Conservation (phyloP, 2,113 vertebrate genomes). For the Mormyrus lacerda region DNA sequence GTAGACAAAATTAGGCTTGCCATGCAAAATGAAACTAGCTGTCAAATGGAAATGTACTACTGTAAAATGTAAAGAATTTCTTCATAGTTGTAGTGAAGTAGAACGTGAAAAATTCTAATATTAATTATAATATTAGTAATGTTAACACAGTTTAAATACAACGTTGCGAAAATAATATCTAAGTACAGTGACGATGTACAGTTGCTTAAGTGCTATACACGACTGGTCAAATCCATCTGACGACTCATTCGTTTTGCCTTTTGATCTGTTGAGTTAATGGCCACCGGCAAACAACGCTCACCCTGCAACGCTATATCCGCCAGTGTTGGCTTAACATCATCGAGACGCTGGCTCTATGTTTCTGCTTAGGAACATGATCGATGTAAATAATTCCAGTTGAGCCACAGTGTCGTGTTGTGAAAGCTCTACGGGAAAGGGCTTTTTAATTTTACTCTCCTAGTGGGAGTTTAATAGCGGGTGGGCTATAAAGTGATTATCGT, state of each 20-base stretch:
- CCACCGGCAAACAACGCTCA: not conserved
- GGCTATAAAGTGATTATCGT: not conserved
- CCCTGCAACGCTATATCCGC: not conserved
- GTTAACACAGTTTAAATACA: not conserved
- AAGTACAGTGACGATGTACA: not conserved
- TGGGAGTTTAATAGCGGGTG: not conserved
- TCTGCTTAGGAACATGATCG: not conserved
- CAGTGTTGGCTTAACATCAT: not conserved
- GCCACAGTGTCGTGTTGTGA: not conserved
- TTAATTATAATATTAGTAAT: not conserved
- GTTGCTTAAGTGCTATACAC: not conserved
- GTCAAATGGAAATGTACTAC: not conserved
- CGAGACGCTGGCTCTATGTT: not conserved
- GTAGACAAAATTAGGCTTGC: not conserved
- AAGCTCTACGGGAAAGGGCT: not conserved
- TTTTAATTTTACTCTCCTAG: not conserved
- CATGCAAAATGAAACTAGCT: not conserved
- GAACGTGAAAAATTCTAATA: not conserved
- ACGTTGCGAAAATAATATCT: not conserved
- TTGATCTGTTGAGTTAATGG: not conserved
- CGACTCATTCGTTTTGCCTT: not conserved
- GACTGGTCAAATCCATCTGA: not conserved
- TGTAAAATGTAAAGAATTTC: not conserved
- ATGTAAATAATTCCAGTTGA: not conserved
- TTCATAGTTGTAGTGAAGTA: not conserved